A percentile compares a stretch with the other conserved stretches of the same genome.
Evolutionary conservation across 2,888 invertebrate species (phyloP).

Genomic region (Lottia gigantea): DNA sequence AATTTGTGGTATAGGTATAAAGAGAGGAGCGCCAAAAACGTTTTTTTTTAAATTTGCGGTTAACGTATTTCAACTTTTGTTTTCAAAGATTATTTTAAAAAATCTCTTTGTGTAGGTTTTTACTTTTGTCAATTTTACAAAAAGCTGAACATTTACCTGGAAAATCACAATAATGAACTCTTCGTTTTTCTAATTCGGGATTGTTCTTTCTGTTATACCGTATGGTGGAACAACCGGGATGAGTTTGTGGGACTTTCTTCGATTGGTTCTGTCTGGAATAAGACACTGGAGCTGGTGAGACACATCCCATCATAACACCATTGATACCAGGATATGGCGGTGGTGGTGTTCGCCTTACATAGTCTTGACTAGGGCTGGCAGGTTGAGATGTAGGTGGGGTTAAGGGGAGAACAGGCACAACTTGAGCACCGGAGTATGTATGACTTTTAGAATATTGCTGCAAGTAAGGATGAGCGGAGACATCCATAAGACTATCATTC

Average conservation of each 20-base stretch:
- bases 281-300: conserved; percentile 30
- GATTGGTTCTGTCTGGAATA: conserved; percentile 27
- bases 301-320: conserved; percentile 17
- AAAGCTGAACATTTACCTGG: conserved; percentile 69
- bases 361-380: conserved; percentile 53
- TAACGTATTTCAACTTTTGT: no score
- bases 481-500: conserved; percentile 26
- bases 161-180: conserved; percentile 97
- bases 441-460: conserved; percentile 5
- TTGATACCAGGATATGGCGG: conserved; percentile 57
- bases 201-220: conserved; percentile 95
- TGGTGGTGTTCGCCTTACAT: conserved; percentile 51
- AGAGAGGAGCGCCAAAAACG: no score
- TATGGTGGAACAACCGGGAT: conserved; percentile 68
- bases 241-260: conserved; percentile 56
- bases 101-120: no score
- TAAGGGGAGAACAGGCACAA: conserved; percentile 31
- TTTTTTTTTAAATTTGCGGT: no score
- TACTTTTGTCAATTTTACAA: no score
- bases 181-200: conserved; percentile 93
- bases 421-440: conserved; percentile 7
- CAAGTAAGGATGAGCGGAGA: not conserved
- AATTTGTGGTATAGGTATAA: no score
- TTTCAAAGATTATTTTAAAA: no score
- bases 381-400: conserved; percentile 62